Evolutionary conservation across 1,140 invertebrate species (phyloP).

Genomic region (Drosophila lacertosa): DNA sequence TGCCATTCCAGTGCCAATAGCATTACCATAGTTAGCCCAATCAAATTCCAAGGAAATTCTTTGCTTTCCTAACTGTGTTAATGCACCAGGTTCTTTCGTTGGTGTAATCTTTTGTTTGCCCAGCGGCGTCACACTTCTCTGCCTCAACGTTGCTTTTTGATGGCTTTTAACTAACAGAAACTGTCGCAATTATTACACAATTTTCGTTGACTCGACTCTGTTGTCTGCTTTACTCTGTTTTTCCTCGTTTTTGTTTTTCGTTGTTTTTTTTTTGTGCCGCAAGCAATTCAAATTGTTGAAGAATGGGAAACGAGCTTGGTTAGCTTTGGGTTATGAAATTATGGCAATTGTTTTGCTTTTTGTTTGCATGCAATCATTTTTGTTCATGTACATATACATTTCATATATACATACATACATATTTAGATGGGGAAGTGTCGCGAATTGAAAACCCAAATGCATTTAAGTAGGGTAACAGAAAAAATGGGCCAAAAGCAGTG

Average conservation of each 20-base stretch:
- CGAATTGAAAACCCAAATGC: conserved; percentile 21
- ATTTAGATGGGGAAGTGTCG: conserved; percentile 61
- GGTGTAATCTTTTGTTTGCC: conserved; percentile 29
- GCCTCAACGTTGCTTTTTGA: conserved; percentile 34
- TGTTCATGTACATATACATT: conserved; percentile 18
- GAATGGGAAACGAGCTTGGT: conserved; percentile 62
- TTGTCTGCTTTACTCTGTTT: conserved; percentile 33
- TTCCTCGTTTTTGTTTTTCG: no score
- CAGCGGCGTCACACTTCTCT: conserved; percentile 14
- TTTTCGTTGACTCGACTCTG: conserved; percentile 38
- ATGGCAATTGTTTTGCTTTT: conserved; percentile 68
- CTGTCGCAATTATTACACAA: conserved; percentile 80
- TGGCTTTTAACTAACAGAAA: conserved; percentile 54
- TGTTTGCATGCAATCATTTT: conserved; percentile 49
- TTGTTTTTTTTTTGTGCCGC: conserved; percentile 39
- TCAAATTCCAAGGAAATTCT: conserved; percentile 56
- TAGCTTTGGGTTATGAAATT: conserved; percentile 71
- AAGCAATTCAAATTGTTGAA: conserved; percentile 58
- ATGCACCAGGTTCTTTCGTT: conserved; percentile 31
- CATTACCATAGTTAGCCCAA: conserved; percentile 26
- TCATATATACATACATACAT: conserved; percentile 6
- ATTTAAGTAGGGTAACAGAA: conserved; percentile 21
- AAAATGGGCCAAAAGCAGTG: conserved; percentile 48
- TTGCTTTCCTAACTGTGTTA: conserved; percentile 40
- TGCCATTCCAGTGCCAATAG: conserved; percentile 7